Evolutionary conservation across 2,113 vertebrate genomes (phyloP), one percentile per base, ranked within the genome.

Genomic region (Sylvilagus bachmani): DNA sequence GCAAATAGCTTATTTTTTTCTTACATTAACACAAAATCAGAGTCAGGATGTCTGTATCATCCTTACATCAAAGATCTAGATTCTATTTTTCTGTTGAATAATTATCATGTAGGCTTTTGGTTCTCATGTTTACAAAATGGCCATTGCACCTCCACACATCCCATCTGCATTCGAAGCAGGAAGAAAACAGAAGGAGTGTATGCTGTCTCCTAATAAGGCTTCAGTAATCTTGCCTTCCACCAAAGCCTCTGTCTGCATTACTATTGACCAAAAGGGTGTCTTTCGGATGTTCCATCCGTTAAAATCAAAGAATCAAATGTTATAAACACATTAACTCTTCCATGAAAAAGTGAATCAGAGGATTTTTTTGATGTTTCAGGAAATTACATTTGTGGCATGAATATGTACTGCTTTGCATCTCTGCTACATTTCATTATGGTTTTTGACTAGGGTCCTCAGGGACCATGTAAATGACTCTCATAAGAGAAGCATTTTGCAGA

Each of bases 251-350:
- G 24, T 27, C 88, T 51, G 33, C 19, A 58, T 61, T 27, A 53
- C 49, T 64, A 38, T 29, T 82, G 8, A 70, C 27, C 73, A 85
- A 44, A 92, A 71, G 13, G 36, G 24, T 64, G 19, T 69, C n/a
- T 71, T 55, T 58, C 66, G 29, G 33, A 36, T 14, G 53, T 55
- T 67, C 1, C n/a, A 64, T 27, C 2, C 38, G 13, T 88, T 73
- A 71, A 74, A 86, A 61, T 19, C 93, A n/a, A 74, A 33, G 38
- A 91, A 84, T 66, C 12, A 51, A 51, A 93, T 77, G 92, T 93
- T 89, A 95, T 11, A 90, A 84, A 44, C n/a, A 73, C 33, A 67
- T 33, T 51, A 67, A 6, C 6, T 12, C 7, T 89, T 86, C 5
- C 51, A 25, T 5, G 49, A 29, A 91, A 89, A 19, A 3, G 19